Evolutionary conservation across 2,113 vertebrate genomes (phyloP).

Genomic region (Rhizomys pruinosus): DNA sequence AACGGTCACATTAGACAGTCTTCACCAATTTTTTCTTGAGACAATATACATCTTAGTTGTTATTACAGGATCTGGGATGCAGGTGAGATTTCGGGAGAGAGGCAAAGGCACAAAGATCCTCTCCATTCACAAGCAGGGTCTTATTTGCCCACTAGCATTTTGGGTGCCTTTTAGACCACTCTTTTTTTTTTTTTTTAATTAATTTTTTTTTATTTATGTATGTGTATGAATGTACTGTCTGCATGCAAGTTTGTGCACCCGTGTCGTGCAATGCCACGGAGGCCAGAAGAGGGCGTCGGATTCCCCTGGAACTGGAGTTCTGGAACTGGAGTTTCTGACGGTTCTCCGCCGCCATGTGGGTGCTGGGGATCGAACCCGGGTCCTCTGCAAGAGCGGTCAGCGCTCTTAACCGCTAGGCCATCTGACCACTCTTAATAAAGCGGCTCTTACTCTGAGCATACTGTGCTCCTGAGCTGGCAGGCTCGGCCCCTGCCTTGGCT

Average conservation of each 20-base stretch:
- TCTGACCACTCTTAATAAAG: conserved; percentile 85
- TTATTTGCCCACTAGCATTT: conserved; percentile 66
- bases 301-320: too few species aligned
- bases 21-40: conserved; percentile 22
- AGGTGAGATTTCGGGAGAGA: not conserved
- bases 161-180: conserved; percentile 76
- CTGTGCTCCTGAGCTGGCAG: conserved; percentile 84
- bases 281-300: too few species aligned
- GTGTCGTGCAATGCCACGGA: too few species aligned
- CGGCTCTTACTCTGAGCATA: conserved; percentile 84
- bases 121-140: not conserved
- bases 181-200: too few species aligned
- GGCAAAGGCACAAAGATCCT: not conserved
- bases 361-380: too few species aligned
- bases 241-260: too few species aligned
- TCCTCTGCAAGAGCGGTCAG: too few species aligned
- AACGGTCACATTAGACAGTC: not conserved
- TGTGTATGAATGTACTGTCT: too few species aligned
- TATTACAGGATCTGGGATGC: not conserved
- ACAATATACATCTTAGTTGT: not conserved
- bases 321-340: too few species aligned
- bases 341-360: too few species aligned
- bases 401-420: too few species aligned
- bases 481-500: conserved; percentile 85
- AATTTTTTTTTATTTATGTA: too few species aligned